phyloP scores from a whole-genome alignment of 1,140 invertebrate genomes.

The Drosophila azteca region DNA sequence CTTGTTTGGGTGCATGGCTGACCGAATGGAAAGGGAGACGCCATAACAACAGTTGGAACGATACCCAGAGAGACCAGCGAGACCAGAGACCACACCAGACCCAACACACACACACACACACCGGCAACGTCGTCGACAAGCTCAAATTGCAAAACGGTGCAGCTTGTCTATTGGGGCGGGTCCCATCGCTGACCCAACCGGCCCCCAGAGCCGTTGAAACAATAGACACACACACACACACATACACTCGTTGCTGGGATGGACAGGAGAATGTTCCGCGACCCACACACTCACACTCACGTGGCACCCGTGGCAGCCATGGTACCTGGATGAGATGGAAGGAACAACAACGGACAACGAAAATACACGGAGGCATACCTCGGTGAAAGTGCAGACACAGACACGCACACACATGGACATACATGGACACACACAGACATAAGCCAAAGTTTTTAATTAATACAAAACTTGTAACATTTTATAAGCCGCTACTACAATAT shows the following conservation, averaged over 20 bases:
- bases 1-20: conserved; percentile 12
- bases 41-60: conserved; percentile 15
- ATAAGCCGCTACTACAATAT: conserved; percentile 70
- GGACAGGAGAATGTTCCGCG: neutral
- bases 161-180: conserved; percentile 68
- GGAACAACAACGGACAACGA: conserved; percentile 33
- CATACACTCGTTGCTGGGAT: neutral
- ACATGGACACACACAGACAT: neutral
- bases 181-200: conserved; percentile 46
- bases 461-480: conserved; percentile 83
- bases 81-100: conserved; percentile 13
- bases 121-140: conserved; percentile 55
- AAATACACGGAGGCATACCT: conserved; percentile 35
- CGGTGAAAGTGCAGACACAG: conserved; percentile 48
- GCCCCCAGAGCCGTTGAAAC: conserved; percentile 37
- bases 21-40: conserved; percentile 34
- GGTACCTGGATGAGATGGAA: conserved; percentile 37
- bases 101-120: neutral
- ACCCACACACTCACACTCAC: neutral
- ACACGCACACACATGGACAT: conserved; percentile 5
- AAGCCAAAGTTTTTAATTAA: conserved; percentile 80
- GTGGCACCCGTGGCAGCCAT: neutral
- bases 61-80: conserved; percentile 13
- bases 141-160: conserved; percentile 78
- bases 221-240: conserved; percentile 53